These are phyloP conservation scores for Crypturellus tataupa DNA, from an alignment of 2,797 vertebrate species.

Conservation along the genomic window DNA sequence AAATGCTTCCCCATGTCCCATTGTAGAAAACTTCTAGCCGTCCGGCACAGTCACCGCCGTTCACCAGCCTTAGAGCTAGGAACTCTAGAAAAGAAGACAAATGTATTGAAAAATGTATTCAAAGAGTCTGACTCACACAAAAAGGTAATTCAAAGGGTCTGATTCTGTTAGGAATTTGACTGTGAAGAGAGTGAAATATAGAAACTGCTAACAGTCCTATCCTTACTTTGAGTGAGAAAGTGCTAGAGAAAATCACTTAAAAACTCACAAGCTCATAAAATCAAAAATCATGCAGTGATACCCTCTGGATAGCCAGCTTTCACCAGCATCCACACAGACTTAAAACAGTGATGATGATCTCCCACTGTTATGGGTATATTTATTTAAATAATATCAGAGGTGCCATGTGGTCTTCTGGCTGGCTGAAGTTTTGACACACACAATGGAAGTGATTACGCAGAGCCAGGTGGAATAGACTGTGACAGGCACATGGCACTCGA, in stretches of 20 bases:
- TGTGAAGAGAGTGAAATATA: neutral
- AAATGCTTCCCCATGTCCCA: conserved; percentile 74
- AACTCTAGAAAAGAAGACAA: conserved; percentile 44
- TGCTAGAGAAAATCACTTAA: neutral
- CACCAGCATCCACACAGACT: neutral
- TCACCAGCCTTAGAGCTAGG: conserved; percentile 47
- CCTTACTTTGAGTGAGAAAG: neutral
- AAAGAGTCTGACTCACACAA: neutral
- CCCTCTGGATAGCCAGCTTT: neutral
- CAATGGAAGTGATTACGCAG: neutral
- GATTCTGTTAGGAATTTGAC: neutral
- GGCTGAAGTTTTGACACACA: neutral
- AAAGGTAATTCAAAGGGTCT: neutral
- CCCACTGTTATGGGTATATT: neutral
- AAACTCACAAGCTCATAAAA: neutral
- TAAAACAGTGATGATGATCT: neutral
- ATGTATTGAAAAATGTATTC: neutral
- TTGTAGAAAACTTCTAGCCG: conserved; percentile 80
- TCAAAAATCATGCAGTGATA: neutral
- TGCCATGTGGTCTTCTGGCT: neutral
- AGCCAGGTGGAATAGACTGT: neutral
- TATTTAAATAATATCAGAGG: neutral
- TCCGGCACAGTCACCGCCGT: conserved; percentile 58
- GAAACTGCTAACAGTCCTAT: neutral
- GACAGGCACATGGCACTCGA: too few relatives aligned